Conservation (phyloP, 2,797 vertebrate species). For the Dendrocincla fuliginosa region DNA sequence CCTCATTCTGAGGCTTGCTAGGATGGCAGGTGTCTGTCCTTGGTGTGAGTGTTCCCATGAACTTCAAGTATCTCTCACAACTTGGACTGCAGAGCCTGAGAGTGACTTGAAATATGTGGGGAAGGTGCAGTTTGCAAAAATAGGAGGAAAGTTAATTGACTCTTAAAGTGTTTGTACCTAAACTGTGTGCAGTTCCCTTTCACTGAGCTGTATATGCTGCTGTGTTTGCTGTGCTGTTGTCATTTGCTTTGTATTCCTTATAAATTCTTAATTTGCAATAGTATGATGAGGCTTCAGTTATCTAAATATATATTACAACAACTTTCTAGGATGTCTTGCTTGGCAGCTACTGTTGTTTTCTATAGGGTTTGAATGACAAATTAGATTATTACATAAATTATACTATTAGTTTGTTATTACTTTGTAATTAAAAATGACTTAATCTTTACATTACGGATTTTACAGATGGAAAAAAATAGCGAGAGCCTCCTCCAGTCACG, state of each 20-base stretch:
- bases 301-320: not conserved
- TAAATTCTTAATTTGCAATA: not conserved
- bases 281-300: not conserved
- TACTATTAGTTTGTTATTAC: conserved; percentile 25
- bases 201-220: not conserved
- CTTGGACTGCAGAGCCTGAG: not conserved
- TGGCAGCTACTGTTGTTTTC: conserved; percentile 2
- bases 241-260: not conserved
- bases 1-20: not conserved
- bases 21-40: not conserved
- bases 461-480: not conserved
- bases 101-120: not conserved
- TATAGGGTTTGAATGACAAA: not conserved
- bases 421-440: conserved; percentile 40
- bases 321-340: not conserved
- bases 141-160: not conserved
- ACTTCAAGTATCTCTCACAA: not conserved
- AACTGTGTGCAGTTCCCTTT: not conserved
- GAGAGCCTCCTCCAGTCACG: not conserved
- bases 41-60: not conserved
- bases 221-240: not conserved
- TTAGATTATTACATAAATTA: conserved; percentile 6
- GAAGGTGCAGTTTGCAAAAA: not conserved
- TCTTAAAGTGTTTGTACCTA: not conserved
- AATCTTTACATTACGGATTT: not conserved